Evolutionary conservation across 2,888 invertebrate species (phyloP).

Genomic region (Yponomeuta malinellus): DNA sequence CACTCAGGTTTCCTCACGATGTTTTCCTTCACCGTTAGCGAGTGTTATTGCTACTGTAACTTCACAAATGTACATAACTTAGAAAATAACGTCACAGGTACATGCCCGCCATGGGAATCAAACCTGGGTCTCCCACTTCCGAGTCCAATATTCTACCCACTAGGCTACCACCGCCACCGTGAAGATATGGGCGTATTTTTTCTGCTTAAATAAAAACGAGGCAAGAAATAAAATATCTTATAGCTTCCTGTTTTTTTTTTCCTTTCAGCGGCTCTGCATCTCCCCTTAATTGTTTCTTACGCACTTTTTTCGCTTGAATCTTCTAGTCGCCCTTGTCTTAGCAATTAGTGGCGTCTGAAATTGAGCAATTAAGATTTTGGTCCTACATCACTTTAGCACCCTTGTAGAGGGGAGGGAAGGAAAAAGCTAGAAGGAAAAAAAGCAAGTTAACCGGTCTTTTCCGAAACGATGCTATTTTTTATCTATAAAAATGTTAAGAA

Average conservation of each 20-base stretch:
- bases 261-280: not conserved
- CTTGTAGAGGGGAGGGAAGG: not conserved
- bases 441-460: not conserved
- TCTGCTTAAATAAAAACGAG: too few relatives aligned
- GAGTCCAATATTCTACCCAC: too few relatives aligned
- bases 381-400: not conserved
- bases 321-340: not conserved
- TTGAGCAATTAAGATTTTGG: constrained; percentile 3
- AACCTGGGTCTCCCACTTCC: too few relatives aligned
- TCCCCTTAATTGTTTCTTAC: not conserved
- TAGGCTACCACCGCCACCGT: too few relatives aligned
- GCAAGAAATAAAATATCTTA: not conserved
- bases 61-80: too few relatives aligned
- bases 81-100: too few relatives aligned
- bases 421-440: not conserved
- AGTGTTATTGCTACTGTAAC: too few relatives aligned
- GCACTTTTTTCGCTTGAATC: not conserved
- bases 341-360: not conserved
- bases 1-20: too few relatives aligned
- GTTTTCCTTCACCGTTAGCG: too few relatives aligned
- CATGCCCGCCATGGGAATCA: too few relatives aligned
- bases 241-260: not conserved
- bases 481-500: not conserved
- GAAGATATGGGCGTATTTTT: too few relatives aligned
- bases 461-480: not conserved